Base-by-base conservation (phyloP, 2,113 vertebrate genomes). In the Taurulus bubalis region DNA sequence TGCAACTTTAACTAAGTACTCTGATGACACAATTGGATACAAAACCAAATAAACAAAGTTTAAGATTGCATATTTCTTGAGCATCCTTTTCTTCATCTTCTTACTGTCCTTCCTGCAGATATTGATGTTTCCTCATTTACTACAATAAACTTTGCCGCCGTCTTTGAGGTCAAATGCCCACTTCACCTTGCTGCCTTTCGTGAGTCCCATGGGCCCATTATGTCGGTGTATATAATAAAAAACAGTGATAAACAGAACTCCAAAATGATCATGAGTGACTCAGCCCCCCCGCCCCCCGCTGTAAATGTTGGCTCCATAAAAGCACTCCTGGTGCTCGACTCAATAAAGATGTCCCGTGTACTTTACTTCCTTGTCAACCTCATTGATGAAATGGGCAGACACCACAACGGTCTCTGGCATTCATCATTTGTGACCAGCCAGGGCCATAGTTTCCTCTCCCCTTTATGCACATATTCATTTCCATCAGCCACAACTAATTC, bases 231-330 rank as follows among this genome's bases (percentile, higher is more conserved):
- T 22, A 71, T 66, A 64, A 71, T 81, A 58, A 80, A 80, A 45
- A 47, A 36, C 9, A 53, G 30, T 71, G 64, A 88, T 81, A 84
- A 81, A 32, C 81, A 68, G 10, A 68, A 28, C 16, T 69, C 0
- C 28, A 69, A 81, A 75, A 59, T 75, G 63, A 40, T 58, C 38
- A 65, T 62, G 71, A 79, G 53, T 77, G 53, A 83, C 24, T 85
- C 67, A 30, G 45, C 45, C n/a, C 77, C 45, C 20, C 47, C 32
- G 42, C 67, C 38, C 47, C 38, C 49, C 64, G 47, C 82, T 81
- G 66, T 88, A 88, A 69, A 85, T 71, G 68, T 64, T 63, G 49
- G 40, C 64, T 67, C 60, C 34, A 86, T 87, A 89, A 90, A 85
- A 72, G 20, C 51, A 45, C 11, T 65, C 34, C 65, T 51, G 80